Percentiles rank a stretch among this genome's conserved stretches.
Conservation (phyloP, 2,888 invertebrate species). For the Ypsolopha sequella region DNA sequence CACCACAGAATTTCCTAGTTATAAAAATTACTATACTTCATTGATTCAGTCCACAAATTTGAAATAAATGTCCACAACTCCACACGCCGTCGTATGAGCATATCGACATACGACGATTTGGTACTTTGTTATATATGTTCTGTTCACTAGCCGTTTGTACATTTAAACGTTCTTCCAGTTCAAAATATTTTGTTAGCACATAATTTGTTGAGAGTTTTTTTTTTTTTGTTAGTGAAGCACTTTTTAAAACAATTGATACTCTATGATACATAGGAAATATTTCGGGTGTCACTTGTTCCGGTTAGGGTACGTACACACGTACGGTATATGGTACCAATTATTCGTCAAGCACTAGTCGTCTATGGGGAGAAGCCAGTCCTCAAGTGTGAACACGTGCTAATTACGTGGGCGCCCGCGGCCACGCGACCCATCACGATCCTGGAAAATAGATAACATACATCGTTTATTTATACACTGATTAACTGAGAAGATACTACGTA, state of each 20-base stretch:
- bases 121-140: conserved; percentile 48
- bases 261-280: conserved; percentile 59
- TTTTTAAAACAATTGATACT: conserved; percentile 63
- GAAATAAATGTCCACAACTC: conserved; percentile 65
- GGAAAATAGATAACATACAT: conserved; percentile 26
- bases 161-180: conserved; percentile 63
- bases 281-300: conserved; percentile 33
- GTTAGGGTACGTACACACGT: not conserved
- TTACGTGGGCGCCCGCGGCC: conserved; percentile 62
- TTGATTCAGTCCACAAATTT: conserved; percentile 67
- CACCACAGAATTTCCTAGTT: conserved; percentile 67
- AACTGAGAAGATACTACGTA: too few relatives aligned
- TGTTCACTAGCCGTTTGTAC: conserved; percentile 65
- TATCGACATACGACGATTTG: conserved; percentile 36
- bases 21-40: conserved; percentile 65
- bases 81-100: conserved; percentile 41
- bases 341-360: conserved; percentile 60
- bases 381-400: conserved; percentile 39
- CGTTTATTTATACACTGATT: too few relatives aligned
- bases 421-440: conserved; percentile 61
- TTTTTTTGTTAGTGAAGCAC: conserved; percentile 53
- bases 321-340: conserved; percentile 44
- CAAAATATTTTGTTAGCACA: conserved; percentile 58
- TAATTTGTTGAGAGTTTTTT: conserved; percentile 65
- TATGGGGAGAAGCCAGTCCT: conserved; percentile 70